These are phyloP conservation scores for Pheosia tremula DNA, from an alignment of 2,888 invertebrate genomes.

Conservation along the genomic window DNA sequence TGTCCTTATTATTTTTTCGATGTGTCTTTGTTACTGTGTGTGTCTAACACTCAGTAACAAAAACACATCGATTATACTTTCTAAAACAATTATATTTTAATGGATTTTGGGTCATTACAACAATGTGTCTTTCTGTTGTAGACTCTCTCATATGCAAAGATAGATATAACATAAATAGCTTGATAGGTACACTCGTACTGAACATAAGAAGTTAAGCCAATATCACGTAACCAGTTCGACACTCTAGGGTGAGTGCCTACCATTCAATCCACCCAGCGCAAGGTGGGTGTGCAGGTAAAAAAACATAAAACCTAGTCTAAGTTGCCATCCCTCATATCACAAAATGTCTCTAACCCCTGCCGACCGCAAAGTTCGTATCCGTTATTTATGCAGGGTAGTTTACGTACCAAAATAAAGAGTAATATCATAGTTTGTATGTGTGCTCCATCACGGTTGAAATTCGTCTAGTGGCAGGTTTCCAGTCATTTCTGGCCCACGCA, in stretches of 20 bases:
- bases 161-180: too few species aligned
- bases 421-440: constrained; percentile 37
- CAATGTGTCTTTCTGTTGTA: background rate
- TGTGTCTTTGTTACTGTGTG: too few species aligned
- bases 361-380: constrained; percentile 24
- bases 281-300: background rate
- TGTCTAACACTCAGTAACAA: too few species aligned
- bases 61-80: too few species aligned
- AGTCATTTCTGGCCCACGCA: constrained; percentile 26
- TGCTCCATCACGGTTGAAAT: constrained; percentile 10
- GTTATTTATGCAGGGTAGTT: constrained; percentile 31
- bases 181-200: background rate
- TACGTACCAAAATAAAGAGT: constrained; percentile 29
- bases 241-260: background rate
- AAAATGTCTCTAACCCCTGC: constrained; percentile 25
- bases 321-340: constrained; percentile 27
- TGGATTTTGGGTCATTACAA: background rate
- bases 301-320: constrained; percentile 20
- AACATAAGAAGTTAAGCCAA: background rate
- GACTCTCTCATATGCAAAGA: background rate
- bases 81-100: too few species aligned
- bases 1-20: too few species aligned
- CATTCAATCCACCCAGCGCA: background rate
- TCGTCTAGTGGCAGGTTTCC: constrained; percentile 23
- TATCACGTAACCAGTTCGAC: background rate